Evolutionary conservation across 2,888 invertebrate genomes (phyloP).

Genomic region (Diadromus collaris): DNA sequence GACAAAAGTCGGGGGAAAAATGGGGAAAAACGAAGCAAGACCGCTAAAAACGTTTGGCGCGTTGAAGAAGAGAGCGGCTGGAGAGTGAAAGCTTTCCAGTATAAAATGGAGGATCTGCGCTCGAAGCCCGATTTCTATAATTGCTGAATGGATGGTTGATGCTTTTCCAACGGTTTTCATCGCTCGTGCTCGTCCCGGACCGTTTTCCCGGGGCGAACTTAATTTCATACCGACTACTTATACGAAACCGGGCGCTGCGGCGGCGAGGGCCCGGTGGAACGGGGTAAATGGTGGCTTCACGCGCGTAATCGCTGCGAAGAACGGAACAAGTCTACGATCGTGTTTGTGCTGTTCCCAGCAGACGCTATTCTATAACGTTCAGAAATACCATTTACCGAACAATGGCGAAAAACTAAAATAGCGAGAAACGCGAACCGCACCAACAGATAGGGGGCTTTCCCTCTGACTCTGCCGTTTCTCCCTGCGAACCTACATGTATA

Average conservation of each 20-base stretch:
- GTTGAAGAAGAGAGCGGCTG: background rate
- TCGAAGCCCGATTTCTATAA: slow-evolving; percentile 57
- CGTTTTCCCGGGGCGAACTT: slow-evolving; percentile 53
- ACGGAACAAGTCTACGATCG: slow-evolving; percentile 56
- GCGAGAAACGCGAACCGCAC: slow-evolving; percentile 35
- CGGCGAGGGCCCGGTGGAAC: slow-evolving; percentile 11
- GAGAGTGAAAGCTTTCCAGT: slow-evolving; percentile 33
- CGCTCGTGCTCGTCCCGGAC: slow-evolving; percentile 27
- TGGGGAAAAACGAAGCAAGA: slow-evolving; percentile 7
- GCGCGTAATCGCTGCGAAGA: slow-evolving; percentile 53
- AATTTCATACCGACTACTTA: slow-evolving; percentile 57
- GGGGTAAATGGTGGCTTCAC: slow-evolving; percentile 36
- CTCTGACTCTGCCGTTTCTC: slow-evolving; percentile 36
- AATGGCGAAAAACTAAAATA: slow-evolving; percentile 57
- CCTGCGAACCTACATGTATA: slow-evolving; percentile 20
- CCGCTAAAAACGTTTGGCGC: slow-evolving; percentile 32
- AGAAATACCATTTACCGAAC: slow-evolving; percentile 59
- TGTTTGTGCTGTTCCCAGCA: slow-evolving; percentile 55
- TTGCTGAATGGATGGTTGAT: slow-evolving; percentile 58
- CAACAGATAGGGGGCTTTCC: slow-evolving; percentile 46
- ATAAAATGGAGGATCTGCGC: slow-evolving; percentile 54
- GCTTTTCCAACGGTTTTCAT: slow-evolving; percentile 40
- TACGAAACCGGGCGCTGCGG: slow-evolving; percentile 13
- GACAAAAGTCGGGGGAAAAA: slow-evolving; percentile 33
- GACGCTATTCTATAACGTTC: slow-evolving; percentile 54